phyloP scores from a whole-genome alignment of 2,113 vertebrate genomes.

The Onychostruthus taczanowskii region DNA sequence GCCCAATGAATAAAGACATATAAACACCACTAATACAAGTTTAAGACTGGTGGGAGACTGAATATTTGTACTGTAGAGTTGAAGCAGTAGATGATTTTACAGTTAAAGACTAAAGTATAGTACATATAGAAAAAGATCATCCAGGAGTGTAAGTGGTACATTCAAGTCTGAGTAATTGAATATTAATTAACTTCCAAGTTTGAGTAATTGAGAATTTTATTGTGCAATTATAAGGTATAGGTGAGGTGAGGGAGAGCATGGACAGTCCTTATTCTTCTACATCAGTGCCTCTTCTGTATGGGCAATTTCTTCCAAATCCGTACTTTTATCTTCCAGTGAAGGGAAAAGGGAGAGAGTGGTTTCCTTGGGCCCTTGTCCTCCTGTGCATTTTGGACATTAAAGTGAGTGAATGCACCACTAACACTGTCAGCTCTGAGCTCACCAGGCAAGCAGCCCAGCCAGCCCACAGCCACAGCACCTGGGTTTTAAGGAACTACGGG shows the following conservation, averaged over 20 bases:
- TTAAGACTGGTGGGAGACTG: not conserved
- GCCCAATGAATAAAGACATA: not conserved
- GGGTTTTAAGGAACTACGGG: not conserved
- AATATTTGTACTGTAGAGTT: not conserved
- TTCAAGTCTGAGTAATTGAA: not conserved
- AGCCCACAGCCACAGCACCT: not conserved
- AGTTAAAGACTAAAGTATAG: not conserved
- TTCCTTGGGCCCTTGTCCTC: not conserved
- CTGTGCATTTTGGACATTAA: not conserved
- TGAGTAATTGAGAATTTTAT: not conserved
- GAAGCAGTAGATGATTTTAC: not conserved
- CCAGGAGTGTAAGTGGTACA: not conserved
- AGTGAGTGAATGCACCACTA: not conserved
- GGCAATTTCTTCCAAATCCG: not conserved
- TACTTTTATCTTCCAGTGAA: not conserved
- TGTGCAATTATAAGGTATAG: not conserved
- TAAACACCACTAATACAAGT: not conserved
- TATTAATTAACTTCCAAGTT: not conserved
- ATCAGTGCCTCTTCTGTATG: not conserved
- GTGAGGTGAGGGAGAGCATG: not conserved
- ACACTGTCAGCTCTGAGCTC: not conserved
- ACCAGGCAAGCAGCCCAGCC: not conserved
- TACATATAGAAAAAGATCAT: not conserved
- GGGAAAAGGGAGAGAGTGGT: not conserved
- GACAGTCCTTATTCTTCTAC: not conserved